These are phyloP conservation scores for Leptothorax acervorum DNA, from an alignment of 2,888 invertebrate species.

Conservation along the genomic window DNA sequence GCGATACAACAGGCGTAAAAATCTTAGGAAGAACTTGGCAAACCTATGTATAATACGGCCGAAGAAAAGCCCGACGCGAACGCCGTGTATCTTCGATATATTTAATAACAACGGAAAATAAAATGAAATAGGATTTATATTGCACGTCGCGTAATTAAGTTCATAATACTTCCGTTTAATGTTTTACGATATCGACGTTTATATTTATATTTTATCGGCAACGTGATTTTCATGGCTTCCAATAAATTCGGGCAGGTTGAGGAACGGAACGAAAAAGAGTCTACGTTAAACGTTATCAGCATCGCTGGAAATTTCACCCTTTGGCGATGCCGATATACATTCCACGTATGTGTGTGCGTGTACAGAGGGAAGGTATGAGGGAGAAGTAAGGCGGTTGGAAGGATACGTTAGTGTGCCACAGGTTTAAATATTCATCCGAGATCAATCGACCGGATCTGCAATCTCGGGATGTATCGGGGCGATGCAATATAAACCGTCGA, in stretches of 20 bases:
- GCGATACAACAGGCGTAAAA: slow-evolving; percentile 31
- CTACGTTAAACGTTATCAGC: not conserved
- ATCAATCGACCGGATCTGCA: slow-evolving; percentile 73
- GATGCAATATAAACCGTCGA: slow-evolving; percentile 67
- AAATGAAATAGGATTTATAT: not conserved
- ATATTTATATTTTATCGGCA: not conserved
- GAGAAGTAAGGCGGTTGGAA: slow-evolving; percentile 34
- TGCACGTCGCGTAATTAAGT: not conserved
- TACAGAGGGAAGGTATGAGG: not conserved
- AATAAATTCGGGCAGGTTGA: slow-evolving; percentile 12
- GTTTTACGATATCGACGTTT: not conserved
- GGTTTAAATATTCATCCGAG: slow-evolving; percentile 79
- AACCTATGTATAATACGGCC: not conserved
- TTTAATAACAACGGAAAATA: not conserved
- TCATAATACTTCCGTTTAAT: not conserved
- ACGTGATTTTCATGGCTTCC: not conserved
- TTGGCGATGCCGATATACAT: not conserved
- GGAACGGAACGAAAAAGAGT: not conserved
- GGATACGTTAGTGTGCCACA: slow-evolving; percentile 30
- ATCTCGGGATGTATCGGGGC: slow-evolving; percentile 68
- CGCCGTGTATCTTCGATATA: not conserved
- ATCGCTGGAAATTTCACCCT: slow-evolving; percentile 12
- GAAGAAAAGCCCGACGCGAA: not conserved
- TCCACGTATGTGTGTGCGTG: not conserved
- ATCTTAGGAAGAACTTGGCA: slow-evolving; percentile 19